These are phyloP conservation scores for Aphelenchoides bicaudatus DNA, from an alignment of 2,888 invertebrate genomes.

Conservation along the genomic window DNA sequence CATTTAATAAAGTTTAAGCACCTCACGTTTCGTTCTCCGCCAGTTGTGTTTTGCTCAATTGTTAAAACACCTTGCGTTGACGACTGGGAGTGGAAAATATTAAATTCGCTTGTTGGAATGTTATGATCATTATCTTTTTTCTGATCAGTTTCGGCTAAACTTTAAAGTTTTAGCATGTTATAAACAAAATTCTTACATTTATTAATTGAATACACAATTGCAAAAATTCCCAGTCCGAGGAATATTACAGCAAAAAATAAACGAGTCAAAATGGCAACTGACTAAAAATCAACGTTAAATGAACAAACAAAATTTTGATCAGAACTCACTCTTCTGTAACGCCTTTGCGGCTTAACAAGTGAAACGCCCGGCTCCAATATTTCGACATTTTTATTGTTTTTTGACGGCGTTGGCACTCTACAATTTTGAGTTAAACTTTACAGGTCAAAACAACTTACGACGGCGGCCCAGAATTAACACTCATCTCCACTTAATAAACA, in stretches of 20 bases:
- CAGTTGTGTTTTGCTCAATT: conserved; percentile 4
- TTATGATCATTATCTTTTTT: not conserved
- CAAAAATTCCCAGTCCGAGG: conserved; percentile 19
- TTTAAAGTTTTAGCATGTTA: not conserved
- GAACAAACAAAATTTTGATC: not conserved
- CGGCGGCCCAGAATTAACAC: conserved; percentile 5
- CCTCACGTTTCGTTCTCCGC: not conserved
- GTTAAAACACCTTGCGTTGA: conserved; percentile 5
- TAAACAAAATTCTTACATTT: conserved; percentile 6
- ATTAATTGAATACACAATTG: conserved; percentile 17
- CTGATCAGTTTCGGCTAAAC: conserved; percentile 6
- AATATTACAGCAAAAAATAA: conserved; percentile 14
- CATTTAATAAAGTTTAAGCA: not conserved
- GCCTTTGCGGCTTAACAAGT: not conserved
- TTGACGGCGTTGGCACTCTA: not conserved
- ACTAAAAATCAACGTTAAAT: conserved; percentile 4
- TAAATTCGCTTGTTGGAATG: not conserved
- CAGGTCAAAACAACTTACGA: not conserved
- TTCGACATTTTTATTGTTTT: not conserved
- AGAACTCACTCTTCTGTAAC: conserved; percentile 9
- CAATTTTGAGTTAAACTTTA: not conserved
- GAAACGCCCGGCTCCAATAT: conserved; percentile 17
- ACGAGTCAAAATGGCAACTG: not conserved
- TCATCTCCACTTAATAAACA: conserved; percentile 13
- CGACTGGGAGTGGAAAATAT: conserved; percentile 6